Base-by-base conservation (phyloP, 23 tunicate species). In the Styela plicata region DNA sequence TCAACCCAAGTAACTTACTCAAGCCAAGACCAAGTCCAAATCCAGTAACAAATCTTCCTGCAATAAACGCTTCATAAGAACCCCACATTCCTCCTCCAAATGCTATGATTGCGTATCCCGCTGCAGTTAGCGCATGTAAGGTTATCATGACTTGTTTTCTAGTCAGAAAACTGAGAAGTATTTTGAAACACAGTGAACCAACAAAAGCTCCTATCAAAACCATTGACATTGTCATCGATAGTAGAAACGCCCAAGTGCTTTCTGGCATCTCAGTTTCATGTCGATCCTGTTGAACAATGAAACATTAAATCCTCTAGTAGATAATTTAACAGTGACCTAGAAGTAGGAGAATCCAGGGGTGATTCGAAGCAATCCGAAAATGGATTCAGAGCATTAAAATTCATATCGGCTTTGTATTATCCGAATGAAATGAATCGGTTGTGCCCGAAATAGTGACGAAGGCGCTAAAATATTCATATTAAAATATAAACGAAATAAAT, bases 51-150 rank as follows among this genome's bases (percentile, higher is more conserved):
- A 44, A 44, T 44, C 13, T 44, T 13, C 57, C 57, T 13, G 13
- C 7, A 7, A 44, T 13, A 44, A 44, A 44, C 13, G 57, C 57
- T 44, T 44, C 57, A 44, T 44, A 44, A 13, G 57, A 7, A 5
- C 57, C 57, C 57, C 57, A 44, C 7, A 44, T 33, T 63, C 90
- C 80, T 31, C 53, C 90, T 17, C 57, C 90, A 25, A 86, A 57
- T 35, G 85, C 68, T 24, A 80, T 71, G 74, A 86, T 29, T 2
- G 52, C 34, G 13, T 79, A 31, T 24, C 83, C 84, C 23, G 33
- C 3, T 33, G 73, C 73, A 80, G 79, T 79, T 26, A 70, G 17
- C 29, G 57, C 80, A 63, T 86, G 90, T 3, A 63, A 69, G 1
- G 74, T n/a, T 3, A 70, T 84, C 74, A 80, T 23, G 19, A 73